Percentiles rank a stretch among this genome's conserved stretches.
Conservation (phyloP, 2,888 invertebrate species). For the Nephrotoma flavescens region DNA sequence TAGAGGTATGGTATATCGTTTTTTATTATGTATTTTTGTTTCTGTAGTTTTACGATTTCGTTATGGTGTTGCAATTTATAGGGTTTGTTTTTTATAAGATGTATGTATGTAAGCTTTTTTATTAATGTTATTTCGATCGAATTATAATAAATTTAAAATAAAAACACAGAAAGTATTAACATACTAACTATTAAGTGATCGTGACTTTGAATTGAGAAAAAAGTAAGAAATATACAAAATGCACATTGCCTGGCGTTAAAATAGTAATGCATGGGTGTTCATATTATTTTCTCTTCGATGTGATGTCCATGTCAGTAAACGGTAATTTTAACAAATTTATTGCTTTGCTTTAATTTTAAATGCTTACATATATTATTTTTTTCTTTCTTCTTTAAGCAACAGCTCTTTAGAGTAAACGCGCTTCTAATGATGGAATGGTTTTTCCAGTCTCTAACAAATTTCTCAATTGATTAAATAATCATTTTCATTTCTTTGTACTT, state of each 20-base stretch:
- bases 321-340: too few relatives aligned
- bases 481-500: too few relatives aligned
- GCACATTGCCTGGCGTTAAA: background rate
- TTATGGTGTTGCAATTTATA: constrained; percentile 1
- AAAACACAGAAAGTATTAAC: background rate
- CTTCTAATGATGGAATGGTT: too few relatives aligned
- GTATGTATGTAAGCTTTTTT: background rate
- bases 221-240: background rate
- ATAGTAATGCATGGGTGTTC: background rate
- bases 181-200: background rate
- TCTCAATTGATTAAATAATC: too few relatives aligned
- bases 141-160: background rate
- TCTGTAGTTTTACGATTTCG: background rate
- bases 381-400: too few relatives aligned
- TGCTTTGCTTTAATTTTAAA: too few relatives aligned
- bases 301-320: background rate
- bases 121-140: background rate
- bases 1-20: background rate
- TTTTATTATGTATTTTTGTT: background rate
- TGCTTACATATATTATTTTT: too few relatives aligned
- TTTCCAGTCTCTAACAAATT: too few relatives aligned
- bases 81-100: background rate
- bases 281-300: background rate
- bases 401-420: too few relatives aligned
- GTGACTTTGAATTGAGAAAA: background rate